These are phyloP conservation scores for Bedellia somnulentella DNA, from an alignment of 2,888 invertebrate species.

Conservation along the genomic window DNA sequence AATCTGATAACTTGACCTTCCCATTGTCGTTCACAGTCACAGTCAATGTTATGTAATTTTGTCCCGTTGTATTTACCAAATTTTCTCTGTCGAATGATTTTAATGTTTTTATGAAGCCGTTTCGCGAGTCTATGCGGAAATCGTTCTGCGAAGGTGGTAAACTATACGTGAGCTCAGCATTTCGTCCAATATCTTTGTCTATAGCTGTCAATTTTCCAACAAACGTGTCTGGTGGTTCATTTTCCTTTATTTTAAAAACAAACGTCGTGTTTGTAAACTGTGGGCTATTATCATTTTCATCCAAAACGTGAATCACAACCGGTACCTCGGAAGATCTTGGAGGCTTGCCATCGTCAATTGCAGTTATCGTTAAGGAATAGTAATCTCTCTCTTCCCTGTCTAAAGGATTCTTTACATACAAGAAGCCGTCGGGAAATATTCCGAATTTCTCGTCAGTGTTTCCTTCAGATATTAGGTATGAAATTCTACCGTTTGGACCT, in stretches of 20 bases:
- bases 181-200: conserved; percentile 88
- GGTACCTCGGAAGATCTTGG: conserved; percentile 83
- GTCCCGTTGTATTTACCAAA: conserved; percentile 74
- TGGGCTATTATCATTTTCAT: conserved; percentile 96
- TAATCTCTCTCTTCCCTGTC: conserved; percentile 92
- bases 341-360: conserved; percentile 78
- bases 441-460: conserved; percentile 87
- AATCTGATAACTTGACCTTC: conserved; percentile 72
- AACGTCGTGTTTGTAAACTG: conserved; percentile 90
- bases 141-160: conserved; percentile 74
- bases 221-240: conserved; percentile 85
- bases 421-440: conserved; percentile 90
- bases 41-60: conserved; percentile 80
- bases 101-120: conserved; percentile 86
- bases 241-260: conserved; percentile 86
- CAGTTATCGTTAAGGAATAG: conserved; percentile 85
- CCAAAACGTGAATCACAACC: conserved; percentile 89
- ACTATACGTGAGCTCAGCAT: conserved; percentile 87
- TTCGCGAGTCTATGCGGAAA: conserved; percentile 85
- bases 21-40: conserved; percentile 88
- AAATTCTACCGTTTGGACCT: conserved; percentile 76
- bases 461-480: conserved; percentile 83
- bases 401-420: conserved; percentile 83
- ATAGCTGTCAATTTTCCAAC: conserved; percentile 89
- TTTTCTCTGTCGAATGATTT: conserved; percentile 89